These are phyloP conservation scores for Macaria notata DNA, from an alignment of 2,888 invertebrate genomes.

Conservation along the genomic window DNA sequence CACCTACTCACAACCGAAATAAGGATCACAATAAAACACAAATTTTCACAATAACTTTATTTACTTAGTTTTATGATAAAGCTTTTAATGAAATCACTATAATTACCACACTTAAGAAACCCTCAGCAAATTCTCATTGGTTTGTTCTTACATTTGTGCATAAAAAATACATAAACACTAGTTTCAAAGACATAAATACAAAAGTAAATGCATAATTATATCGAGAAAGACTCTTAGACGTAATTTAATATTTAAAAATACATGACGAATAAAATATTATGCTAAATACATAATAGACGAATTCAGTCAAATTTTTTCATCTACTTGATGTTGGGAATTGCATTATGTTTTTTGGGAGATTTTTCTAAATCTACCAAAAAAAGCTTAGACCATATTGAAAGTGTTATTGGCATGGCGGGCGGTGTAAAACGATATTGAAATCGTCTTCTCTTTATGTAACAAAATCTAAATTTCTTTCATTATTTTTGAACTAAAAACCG, in stretches of 20 bases:
- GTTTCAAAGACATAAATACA: slow-evolving; percentile 14
- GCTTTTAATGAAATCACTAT: slow-evolving; percentile 51
- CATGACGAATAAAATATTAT: slow-evolving; percentile 2
- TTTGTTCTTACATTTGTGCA: slow-evolving; percentile 35
- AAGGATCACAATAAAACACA: slow-evolving; percentile 29
- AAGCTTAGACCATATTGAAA: neutral
- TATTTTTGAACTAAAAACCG: too few relatives aligned
- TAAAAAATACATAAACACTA: slow-evolving; percentile 12
- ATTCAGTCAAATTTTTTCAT: slow-evolving; percentile 1
- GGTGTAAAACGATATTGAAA: too few relatives aligned
- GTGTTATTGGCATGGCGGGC: neutral
- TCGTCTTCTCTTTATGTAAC: too few relatives aligned
- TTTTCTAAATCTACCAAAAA: neutral
- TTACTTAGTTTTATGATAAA: slow-evolving; percentile 52
- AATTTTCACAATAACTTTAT: slow-evolving; percentile 50
- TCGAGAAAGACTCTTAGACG: slow-evolving; percentile 4
- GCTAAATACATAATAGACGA: slow-evolving; percentile 4
- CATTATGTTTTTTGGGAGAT: slow-evolving; percentile 1
- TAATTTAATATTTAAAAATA: neutral
- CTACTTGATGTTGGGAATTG: neutral
- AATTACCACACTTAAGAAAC: slow-evolving; percentile 38
- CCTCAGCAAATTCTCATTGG: slow-evolving; percentile 19
- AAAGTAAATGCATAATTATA: slow-evolving; percentile 21
- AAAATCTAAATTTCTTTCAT: too few relatives aligned
- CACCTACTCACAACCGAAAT: too few relatives aligned